Evolutionary conservation across 2,888 invertebrate genomes (phyloP), one percentile per base, ranked within the genome.

Genomic region (Invenusta paracnida): DNA sequence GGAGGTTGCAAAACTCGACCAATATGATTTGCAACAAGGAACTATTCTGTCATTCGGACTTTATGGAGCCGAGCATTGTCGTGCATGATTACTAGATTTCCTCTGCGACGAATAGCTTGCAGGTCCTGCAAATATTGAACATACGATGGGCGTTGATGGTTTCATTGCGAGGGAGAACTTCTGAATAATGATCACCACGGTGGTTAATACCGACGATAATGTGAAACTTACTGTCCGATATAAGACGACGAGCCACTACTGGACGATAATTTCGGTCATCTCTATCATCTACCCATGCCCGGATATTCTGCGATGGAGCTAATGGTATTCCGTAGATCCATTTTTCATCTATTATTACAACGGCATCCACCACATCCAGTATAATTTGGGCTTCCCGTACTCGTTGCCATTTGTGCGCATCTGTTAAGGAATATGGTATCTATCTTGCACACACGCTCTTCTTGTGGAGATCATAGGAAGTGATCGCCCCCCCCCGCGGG

Each of bases 401-500:
- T 73, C 73, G 73, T 73, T 73, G 73, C 25, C 23, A 5, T 73
- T 73, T 73, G 73, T 73, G 73, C 27, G 73, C 73, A 73, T 73
- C 73, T 73, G 73, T 23, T 73, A 73, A 73, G 73, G 73, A 73
- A 73, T 73, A 23, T 73, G 73, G 73, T 73, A 73, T 23, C 73
- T 23, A 86, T 73, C 73, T 73, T 73, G 5, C 73, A 73, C 73
- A 73, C 73, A 73, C 73, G 73, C 73, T 73, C 73, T 73, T 73
- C 73, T 73, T 73, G 73, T 73, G 73, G 73, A 73, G 73, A 73
- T 73, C 73, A n/a, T n/a, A n/a, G n/a, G n/a, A n/a, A n/a, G n/a
- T n/a, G n/a, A n/a, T n/a, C n/a, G n/a, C n/a, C n/a, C n/a, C n/a
- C n/a, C n/a, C n/a, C n/a, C n/a, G n/a, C n/a, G n/a, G n/a, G n/a